Conservation (phyloP, 2,888 invertebrate species). For the Orchesellides sinensis region DNA sequence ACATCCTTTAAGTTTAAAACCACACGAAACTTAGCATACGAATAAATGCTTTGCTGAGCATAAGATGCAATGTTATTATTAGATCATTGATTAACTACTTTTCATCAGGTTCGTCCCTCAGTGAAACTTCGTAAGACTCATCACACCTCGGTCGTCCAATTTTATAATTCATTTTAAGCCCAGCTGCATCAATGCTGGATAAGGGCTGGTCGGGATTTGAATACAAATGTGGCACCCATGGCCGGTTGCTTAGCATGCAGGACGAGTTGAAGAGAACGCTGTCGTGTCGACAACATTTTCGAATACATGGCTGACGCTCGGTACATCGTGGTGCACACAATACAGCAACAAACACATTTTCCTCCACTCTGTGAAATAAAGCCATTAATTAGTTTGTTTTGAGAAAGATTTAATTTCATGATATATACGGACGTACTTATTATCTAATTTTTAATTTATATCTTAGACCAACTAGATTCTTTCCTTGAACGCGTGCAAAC, state of each 20-base stretch:
- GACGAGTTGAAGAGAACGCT: conserved; percentile 65
- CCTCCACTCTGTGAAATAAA: conserved; percentile 47
- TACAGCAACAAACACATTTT: conserved; percentile 71
- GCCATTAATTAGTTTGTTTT: neutral
- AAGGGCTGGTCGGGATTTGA: conserved; percentile 46
- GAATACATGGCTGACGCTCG: conserved; percentile 69
- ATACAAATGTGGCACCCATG: conserved; percentile 71
- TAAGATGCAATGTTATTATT: too few species aligned
- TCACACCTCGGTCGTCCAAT: conserved; percentile 70
- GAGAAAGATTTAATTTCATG: neutral
- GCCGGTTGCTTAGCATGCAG: conserved; percentile 64
- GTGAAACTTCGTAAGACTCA: conserved; percentile 60
- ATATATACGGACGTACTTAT: neutral
- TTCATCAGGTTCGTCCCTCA: conserved; percentile 66
- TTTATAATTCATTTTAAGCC: conserved; percentile 58
- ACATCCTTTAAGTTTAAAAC: conserved; percentile 64
- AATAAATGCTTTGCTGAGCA: neutral
- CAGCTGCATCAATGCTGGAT: conserved; percentile 9
- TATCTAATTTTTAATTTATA: too few species aligned
- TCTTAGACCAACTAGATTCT: too few species aligned
- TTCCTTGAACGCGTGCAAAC: too few species aligned
- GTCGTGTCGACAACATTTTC: conserved; percentile 72
- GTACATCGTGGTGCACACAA: conserved; percentile 71
- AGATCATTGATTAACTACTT: conserved; percentile 55
- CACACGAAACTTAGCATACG: too few species aligned